A percentile compares a stretch with the other conserved stretches of the same genome.
Conservation (phyloP, 2,113 vertebrate species). For the Lepisosteus osseus region DNA sequence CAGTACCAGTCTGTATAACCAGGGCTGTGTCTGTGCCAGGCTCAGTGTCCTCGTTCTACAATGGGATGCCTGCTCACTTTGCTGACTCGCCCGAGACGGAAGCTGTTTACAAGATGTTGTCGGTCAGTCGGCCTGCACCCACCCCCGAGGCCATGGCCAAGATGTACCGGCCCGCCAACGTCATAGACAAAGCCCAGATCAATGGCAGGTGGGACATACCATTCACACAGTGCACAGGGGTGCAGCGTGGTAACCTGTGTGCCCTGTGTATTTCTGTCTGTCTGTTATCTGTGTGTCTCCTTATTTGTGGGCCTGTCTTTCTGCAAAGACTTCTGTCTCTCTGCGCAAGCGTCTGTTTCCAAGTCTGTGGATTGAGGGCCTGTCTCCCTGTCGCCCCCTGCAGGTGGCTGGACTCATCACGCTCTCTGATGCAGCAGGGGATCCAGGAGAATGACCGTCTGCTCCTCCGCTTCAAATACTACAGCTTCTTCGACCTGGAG, state of each 20-base stretch:
- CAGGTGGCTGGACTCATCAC: constrained; percentile 87
- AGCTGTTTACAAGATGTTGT: constrained; percentile 77
- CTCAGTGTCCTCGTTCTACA: constrained; percentile 56
- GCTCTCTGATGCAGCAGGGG: constrained; percentile 79
- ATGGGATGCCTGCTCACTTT: constrained; percentile 84
- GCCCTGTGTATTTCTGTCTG: neutral
- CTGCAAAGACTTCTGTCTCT: neutral
- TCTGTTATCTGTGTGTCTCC: neutral
- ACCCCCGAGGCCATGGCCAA: constrained; percentile 70
- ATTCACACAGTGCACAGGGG: neutral
- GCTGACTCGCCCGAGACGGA: constrained; percentile 69
- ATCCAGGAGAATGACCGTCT: constrained; percentile 73
- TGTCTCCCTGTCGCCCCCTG: neutral
- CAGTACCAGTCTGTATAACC: no score
- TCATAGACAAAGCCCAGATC: constrained; percentile 82
- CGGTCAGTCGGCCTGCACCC: constrained; percentile 66
- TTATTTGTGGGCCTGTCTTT: no score
- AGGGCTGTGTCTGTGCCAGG: constrained; percentile 32
- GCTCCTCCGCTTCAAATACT: constrained; percentile 85
- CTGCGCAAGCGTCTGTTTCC: neutral
- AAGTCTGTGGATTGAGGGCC: no score
- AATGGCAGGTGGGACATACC: constrained; percentile 69
- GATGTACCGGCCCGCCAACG: constrained; percentile 70
- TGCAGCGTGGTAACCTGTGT: rapidly evolving
- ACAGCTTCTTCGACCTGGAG: constrained; percentile 76